Base-by-base conservation (phyloP, 2,888 invertebrate genomes). In the Thymelicus sylvestris region DNA sequence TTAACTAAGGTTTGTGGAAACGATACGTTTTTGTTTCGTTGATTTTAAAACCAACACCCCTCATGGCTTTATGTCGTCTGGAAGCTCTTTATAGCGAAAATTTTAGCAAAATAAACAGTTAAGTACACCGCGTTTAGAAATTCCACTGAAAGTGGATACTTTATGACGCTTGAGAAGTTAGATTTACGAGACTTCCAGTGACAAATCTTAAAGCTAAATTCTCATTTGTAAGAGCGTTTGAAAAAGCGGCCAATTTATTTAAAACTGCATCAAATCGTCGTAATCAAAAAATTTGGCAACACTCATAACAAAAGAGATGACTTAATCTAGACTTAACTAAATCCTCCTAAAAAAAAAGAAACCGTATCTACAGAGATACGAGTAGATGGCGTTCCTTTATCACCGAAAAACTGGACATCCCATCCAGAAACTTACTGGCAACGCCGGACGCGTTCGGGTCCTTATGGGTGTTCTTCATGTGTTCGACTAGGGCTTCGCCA, bases 391-490 rank as follows among this genome's bases (percentile, higher is more conserved):
- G 76, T 79, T 80, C 75, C 80, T 80, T 81, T 76, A 73, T 52
- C 52, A 70, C 69, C 73, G 71, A 74, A 80, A 79, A 80, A 77
- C 79, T 80, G 80, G 81, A 78, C 78, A 72, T 72, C 77, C 15
- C 78, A 76, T 83, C 81, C 82, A 79, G 87, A 90, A 90, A 96
- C 97, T 97, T 97, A 97, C 97, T 97, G 95, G 97, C 97, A 93
- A 97, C 97, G 87, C 97, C 97, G 80, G 97, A 96, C 79, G 97
- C 97, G 90, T 97, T 97, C 52, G 98, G 98, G 86, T 98, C 98
- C 95, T 98, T 98, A 93, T 98, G 98, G 68, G 97, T 97, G 88
- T 97, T 97, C 94, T 98, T 98, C 98, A 98, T 98, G 91, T 98
- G 98, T 92, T 98, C 98, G 95, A 98, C 98, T 74, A 98, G 95